phyloP scores from a whole-genome alignment of 2,888 invertebrate species.

The Sinohyriopsis cumingii region DNA sequence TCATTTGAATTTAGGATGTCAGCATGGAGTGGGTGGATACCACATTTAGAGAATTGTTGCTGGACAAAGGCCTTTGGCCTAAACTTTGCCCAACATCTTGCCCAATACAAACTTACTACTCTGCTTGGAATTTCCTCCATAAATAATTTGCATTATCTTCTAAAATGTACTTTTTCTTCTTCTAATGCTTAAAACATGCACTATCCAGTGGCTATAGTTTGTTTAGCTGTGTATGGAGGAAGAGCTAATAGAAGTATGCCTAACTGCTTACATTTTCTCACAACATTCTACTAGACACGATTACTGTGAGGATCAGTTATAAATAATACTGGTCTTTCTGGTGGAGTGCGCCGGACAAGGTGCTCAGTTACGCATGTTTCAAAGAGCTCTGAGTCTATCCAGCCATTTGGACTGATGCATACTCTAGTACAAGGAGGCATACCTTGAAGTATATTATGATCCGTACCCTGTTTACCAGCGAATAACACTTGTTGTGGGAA shows the following conservation, averaged over 20 bases:
- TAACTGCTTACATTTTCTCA: conserved; percentile 57
- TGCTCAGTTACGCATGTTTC: conserved; percentile 55
- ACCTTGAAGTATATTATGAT: conserved; percentile 48
- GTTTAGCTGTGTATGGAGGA: conserved; percentile 59
- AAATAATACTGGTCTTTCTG: conserved; percentile 44
- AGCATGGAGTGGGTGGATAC: too few species aligned
- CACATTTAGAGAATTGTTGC: too few species aligned
- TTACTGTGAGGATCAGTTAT: conserved; percentile 55
- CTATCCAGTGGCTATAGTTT: conserved; percentile 43
- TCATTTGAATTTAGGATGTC: too few species aligned
- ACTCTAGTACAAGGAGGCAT: background rate
- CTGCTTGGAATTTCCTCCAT: too few species aligned
- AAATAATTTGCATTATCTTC: too few species aligned
- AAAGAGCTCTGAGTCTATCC: conserved; percentile 47
- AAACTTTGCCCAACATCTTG: too few species aligned
- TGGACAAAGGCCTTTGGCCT: too few species aligned
- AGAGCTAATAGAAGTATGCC: conserved; percentile 61
- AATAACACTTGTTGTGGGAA: conserved; percentile 46
- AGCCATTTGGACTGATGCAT: conserved; percentile 10
- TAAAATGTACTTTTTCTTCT: conserved; percentile 12
- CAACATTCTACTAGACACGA: conserved; percentile 47
- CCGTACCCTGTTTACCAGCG: conserved; percentile 54
- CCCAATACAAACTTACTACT: too few species aligned
- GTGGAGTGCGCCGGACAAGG: conserved; percentile 55
- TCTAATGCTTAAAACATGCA: conserved; percentile 34